Evolutionary conservation across 2,888 invertebrate species (phyloP), one percentile per base, ranked within the genome.

Genomic region (Dugesia japonica): DNA sequence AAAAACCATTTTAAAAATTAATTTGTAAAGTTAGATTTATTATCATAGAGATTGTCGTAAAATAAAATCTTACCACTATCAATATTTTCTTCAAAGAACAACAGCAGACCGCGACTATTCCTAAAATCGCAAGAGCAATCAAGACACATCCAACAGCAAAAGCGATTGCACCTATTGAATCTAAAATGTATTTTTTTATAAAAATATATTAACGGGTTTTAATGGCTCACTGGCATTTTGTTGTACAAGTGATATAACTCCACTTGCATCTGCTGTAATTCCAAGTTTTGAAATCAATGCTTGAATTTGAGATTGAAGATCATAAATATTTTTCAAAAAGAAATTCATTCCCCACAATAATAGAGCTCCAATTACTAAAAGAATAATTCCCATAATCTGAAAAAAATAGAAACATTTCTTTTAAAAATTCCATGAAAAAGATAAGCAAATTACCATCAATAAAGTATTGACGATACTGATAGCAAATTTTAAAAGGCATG

Each of bases 261-360:
- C 56, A 56, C 56, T 56, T 56, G 56, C n/a, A 56, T 23, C 17
- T 56, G 56, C 4, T 4, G 4, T 7, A n/a, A 56, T 56, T 13
- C n/a, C n/a, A 4, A 56, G 7, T 56, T 56, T 56, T 1, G 1
- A 1, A 1, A 56, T 4, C 1, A 56, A 56, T 9, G 1, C 17
- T n/a, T 56, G 4, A 56, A 56, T 20, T 13, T 56, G 9, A n/a
- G 4, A 4, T n/a, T 56, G 20, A 4, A 56, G n/a, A 56, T 56
- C n/a, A 23, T 56, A 56, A 56, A 56, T 56, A n/a, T n/a, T 56
- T n/a, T 56, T 56, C 56, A 56, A 23, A 23, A 56, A 56, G 1
- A 56, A 56, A 23, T 56, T n/a, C 56, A 56, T n/a, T 56, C 56
- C 56, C 56, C 56, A 56, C 7, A 56, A n/a, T n/a, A 56, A 56